phyloP scores from a whole-genome alignment of 2,113 vertebrate genomes.

The Ramphastos sulfuratus region DNA sequence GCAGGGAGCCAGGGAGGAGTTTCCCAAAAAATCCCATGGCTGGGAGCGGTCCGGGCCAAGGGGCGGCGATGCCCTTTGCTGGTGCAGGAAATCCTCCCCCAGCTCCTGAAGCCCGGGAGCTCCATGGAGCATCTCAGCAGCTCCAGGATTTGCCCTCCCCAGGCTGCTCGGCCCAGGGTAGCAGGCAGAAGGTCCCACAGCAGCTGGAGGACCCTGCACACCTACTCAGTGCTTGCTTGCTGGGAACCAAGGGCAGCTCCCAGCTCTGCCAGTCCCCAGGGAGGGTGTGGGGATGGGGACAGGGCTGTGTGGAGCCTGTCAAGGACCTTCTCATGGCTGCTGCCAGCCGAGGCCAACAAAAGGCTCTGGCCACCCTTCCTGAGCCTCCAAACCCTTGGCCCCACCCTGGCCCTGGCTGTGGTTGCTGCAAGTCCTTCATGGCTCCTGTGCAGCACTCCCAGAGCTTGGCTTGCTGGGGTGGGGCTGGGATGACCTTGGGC shows the following conservation, averaged over 20 bases:
- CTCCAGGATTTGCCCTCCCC: not conserved
- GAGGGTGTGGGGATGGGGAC: not conserved
- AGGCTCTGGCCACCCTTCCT: not conserved
- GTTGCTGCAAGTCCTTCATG: rapidly evolving
- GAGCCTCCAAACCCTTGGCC: not conserved
- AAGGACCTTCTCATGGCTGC: not conserved
- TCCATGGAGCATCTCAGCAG: not conserved
- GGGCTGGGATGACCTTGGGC: not conserved
- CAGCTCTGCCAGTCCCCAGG: rapidly evolving
- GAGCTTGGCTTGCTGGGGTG: rapidly evolving
- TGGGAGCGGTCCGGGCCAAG: not conserved
- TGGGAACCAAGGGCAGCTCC: not conserved
- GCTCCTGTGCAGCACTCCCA: not conserved
- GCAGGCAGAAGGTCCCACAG: not conserved
- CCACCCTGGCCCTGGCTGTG: not conserved
- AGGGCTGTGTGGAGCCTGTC: rapidly evolving
- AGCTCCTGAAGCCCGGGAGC: not conserved
- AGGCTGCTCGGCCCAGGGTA: not conserved
- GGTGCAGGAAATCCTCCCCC: slow-evolving; percentile 12
- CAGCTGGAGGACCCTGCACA: not conserved
- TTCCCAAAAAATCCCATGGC: slow-evolving; percentile 3
- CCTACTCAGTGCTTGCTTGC: rapidly evolving
- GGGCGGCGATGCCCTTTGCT: not conserved
- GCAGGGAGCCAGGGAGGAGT: not conserved
- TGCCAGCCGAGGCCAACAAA: not conserved